Evolutionary conservation across 2,888 invertebrate genomes (phyloP), one percentile per base, ranked within the genome.

Genomic region (Lymantria dispar): DNA sequence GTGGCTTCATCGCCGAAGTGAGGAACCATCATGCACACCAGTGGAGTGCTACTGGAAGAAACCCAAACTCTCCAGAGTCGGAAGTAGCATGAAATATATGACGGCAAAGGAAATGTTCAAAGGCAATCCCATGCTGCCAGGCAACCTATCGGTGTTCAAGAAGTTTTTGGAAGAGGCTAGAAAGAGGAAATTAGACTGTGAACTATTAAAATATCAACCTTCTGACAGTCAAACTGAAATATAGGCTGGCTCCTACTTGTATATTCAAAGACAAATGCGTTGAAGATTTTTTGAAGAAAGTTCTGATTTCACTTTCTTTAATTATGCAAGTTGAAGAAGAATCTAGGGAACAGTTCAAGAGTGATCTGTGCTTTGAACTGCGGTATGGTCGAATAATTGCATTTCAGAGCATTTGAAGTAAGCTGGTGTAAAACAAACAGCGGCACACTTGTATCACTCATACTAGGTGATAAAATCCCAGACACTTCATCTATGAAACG

Each of bases 31-130:
- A 0, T 43, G 29, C 11, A 47, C 47, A 5, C 1, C 0, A 8
- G 13, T 43, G 8, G 42, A 47, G 2, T 47, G 47, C 8, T 43
- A 47, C 15, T 47, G 47, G 43, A 47, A 47, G 15, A 47, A 47
- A 37, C 12, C 47, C 0, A 41, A 22, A 29, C 29, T 43, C n/a
- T 42, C 47, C 8, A 29, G 14, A 45, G 45, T 49, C 3, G 44
- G 49, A 31, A 15, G 30, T 10, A 45, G 12, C 11, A 1, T 49
- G 1, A 49, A 45, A 33, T 45, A 9, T 41, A 41, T 45, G 7
- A 45, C 45, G 3, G 12, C 9, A 9, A 9, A 39, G 7, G 13
- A 44, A 0, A 11, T 36, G 7, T n/a, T 22, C 15, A 42, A 44
- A 44, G 1, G 14, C 2, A 44, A 11, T 10, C 7, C 33, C 44